phyloP scores from a whole-genome alignment of 2,888 invertebrate genomes.

The Drosophila kanekoi region DNA sequence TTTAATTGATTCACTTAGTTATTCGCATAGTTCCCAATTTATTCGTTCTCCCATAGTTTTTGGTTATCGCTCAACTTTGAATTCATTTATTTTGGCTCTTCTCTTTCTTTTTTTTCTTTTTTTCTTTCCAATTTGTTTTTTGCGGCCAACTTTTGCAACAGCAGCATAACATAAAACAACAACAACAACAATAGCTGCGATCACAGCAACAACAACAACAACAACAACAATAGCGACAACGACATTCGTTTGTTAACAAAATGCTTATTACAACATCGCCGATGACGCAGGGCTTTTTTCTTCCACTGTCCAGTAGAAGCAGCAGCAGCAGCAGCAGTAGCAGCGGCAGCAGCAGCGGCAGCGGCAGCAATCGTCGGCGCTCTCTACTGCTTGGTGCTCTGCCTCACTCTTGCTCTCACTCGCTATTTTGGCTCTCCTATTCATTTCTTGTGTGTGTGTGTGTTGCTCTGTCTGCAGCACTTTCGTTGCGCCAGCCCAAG shows the following conservation, averaged over 20 bases:
- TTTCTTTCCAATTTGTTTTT: slow-evolving; percentile 35
- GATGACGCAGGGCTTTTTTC: slow-evolving; percentile 77
- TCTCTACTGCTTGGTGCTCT: slow-evolving; percentile 15
- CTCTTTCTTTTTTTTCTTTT: slow-evolving; percentile 15
- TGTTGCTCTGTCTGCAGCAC: slow-evolving; percentile 35
- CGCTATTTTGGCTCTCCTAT: slow-evolving; percentile 14
- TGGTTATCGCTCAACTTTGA: slow-evolving; percentile 13
- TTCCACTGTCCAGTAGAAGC: slow-evolving; percentile 34
- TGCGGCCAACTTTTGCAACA: slow-evolving; percentile 70
- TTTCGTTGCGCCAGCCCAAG: slow-evolving; percentile 58
- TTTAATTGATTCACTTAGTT: slow-evolving; percentile 3
- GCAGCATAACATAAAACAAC: slow-evolving; percentile 47
- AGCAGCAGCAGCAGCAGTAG: background rate
- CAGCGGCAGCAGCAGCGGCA: background rate
- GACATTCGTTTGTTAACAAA: slow-evolving; percentile 66
- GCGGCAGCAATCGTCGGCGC: background rate
- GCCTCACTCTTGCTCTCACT: slow-evolving; percentile 11
- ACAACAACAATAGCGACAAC: slow-evolving; percentile 39
- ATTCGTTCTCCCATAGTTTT: slow-evolving; percentile 20
- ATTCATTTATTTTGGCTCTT: slow-evolving; percentile 13
- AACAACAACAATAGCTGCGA: slow-evolving; percentile 24
- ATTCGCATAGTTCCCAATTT: slow-evolving; percentile 11
- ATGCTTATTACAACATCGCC: slow-evolving; percentile 70
- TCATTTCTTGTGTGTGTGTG: slow-evolving; percentile 43
- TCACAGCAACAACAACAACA: slow-evolving; percentile 24